Evolutionary conservation across 2,797 vertebrate genomes (phyloP).

Genomic region (Merluccius polli): DNA sequence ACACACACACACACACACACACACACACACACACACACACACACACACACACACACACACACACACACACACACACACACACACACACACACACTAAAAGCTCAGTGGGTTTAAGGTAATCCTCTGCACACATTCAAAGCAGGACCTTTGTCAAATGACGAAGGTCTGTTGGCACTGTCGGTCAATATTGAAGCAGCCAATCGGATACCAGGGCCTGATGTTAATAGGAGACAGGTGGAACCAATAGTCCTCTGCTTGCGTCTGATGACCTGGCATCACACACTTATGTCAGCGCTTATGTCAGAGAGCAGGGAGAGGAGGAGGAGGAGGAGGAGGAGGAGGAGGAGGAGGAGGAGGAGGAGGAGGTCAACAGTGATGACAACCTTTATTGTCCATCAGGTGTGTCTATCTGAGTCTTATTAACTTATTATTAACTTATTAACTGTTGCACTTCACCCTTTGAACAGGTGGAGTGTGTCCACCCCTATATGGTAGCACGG

Average conservation of each 20-base stretch:
- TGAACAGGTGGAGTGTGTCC: not conserved
- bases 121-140: conserved; percentile 19
- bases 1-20: conserved; percentile 7
- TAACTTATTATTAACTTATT: not conserved
- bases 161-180: too few relatives aligned
- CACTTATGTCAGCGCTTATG: not conserved
- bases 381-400: not conserved
- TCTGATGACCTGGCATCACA: not conserved
- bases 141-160: conserved; percentile 24
- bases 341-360: not conserved
- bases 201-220: conserved; percentile 21
- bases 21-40: conserved; percentile 3
- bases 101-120: not conserved
- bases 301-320: not conserved
- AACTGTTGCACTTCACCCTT: not conserved
- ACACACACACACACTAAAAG: not conserved
- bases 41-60: conserved; percentile 9
- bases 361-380: not conserved
- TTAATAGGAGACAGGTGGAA: conserved; percentile 41
- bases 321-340: too few relatives aligned
- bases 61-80: conserved; percentile 1
- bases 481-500: not conserved
- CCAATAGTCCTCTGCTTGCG: conserved; percentile 12
- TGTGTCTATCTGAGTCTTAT: not conserved
- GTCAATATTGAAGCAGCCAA: conserved; percentile 67